Evolutionary conservation across 2,888 invertebrate genomes (phyloP), one percentile per base, ranked within the genome.

Genomic region (Zele albiditarsus): DNA sequence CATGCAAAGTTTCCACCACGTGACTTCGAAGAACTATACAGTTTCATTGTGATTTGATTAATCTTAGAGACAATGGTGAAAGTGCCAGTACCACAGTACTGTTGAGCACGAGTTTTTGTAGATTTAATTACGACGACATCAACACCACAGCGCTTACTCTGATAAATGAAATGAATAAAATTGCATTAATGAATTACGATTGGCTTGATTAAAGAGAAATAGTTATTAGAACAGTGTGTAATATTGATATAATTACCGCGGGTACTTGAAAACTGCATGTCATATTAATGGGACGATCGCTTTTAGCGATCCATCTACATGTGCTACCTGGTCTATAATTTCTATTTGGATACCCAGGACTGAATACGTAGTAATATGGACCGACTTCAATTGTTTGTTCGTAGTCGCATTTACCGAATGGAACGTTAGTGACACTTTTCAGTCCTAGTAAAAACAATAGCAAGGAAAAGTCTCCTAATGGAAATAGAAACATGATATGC

Each of bases 251-350:
- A 53, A 42, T 86, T 87, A 93, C 93, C 82, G 85, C 68, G 2
- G 92, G 92, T 38, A 93, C 14, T 0, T 83, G 66, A 4, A 93
- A 87, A 0, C 86, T 78, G 80, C 93, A 93, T 3, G 89, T 86
- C 14, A 93, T 66, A 31, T 78, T 77, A 2, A 88, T 46, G 0
- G 80, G 80, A 8, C 80, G 73, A 2, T 89, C 84, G 75, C 92
- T 91, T 69, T 86, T 89, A 63, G 91, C 90, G 0, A 89, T 89
- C 93, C 93, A 94, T 14, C 91, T 86, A 78, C 93, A 93, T 1
- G 84, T 81, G 0, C 82, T 81, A 0, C 87, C 87, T 0, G 85
- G 80, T 0, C 58, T 0, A 81, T 92, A 93, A 42, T 81, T 80
- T 20, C 14, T 14, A 65, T 81, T 33, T 0, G 92, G 91, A 81